Evolutionary conservation across 2,888 invertebrate genomes (phyloP).

Genomic region (Nebria brevicollis): DNA sequence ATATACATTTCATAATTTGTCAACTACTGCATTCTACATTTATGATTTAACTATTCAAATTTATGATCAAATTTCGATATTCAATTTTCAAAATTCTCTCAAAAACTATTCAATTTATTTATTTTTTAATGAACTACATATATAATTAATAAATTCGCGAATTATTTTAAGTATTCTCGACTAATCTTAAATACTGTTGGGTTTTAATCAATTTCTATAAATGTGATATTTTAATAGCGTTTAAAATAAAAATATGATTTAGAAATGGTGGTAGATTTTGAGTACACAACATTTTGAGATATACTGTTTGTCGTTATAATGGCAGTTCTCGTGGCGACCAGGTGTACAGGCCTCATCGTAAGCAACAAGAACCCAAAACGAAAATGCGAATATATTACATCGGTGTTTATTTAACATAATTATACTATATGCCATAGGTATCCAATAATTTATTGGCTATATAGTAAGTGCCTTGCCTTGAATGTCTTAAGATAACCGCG

Average conservation of each 20-base stretch:
- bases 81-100: no score
- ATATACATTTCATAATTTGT: not conserved
- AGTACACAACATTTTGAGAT: slow-evolving; percentile 14
- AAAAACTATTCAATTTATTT: no score
- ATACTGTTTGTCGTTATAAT: slow-evolving; percentile 25
- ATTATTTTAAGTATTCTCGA: no score
- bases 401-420: slow-evolving; percentile 46
- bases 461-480: slow-evolving; percentile 44
- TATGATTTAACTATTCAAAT: no score
- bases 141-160: no score
- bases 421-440: slow-evolving; percentile 46
- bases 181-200: no score
- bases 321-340: slow-evolving; percentile 19
- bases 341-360: slow-evolving; percentile 25
- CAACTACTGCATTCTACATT: not conserved
- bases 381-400: slow-evolving; percentile 39
- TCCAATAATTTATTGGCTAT: slow-evolving; percentile 43
- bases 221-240: no score
- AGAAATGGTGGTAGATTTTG: not conserved
- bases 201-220: no score
- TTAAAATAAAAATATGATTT: no score
- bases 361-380: slow-evolving; percentile 33
- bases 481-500: slow-evolving; percentile 24
- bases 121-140: no score
- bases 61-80: no score